Evolutionary conservation across 2,113 vertebrate species (phyloP).

Genomic region (Bungarus multicinctus): DNA sequence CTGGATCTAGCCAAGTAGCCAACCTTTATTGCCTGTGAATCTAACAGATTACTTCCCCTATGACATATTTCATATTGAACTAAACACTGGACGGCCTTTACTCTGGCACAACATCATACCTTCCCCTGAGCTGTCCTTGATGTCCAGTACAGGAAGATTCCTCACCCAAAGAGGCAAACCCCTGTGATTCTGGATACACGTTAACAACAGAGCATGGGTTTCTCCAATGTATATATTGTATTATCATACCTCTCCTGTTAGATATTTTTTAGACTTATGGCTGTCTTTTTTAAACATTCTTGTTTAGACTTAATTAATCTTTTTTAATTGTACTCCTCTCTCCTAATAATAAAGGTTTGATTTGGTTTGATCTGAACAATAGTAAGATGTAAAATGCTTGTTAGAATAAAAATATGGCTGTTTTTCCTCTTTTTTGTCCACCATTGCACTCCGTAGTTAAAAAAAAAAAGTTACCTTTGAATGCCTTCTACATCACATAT

Average conservation of each 20-base stretch:
- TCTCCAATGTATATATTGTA: not conserved
- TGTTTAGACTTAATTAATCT: not conserved
- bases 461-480: not conserved
- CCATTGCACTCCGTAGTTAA: not conserved
- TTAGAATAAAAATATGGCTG: not conserved
- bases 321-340: not conserved
- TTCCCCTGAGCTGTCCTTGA: not conserved
- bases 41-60: not conserved
- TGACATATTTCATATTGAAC: not conserved
- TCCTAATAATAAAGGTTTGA: not conserved
- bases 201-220: not conserved
- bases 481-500: not conserved
- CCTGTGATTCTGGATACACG: not conserved
- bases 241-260: not conserved
- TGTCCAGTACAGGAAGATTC: not conserved
- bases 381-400: constrained; percentile 14
- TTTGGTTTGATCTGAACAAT: not conserved
- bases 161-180: not conserved
- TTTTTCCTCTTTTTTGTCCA: not conserved
- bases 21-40: not conserved
- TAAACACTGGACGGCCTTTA: not conserved
- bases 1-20: not conserved
- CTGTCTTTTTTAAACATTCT: not conserved
- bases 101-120: not conserved
- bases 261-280: not conserved